Percentiles rank a stretch among this genome's conserved stretches.
These are phyloP conservation scores for Meandrusa payeni DNA, from an alignment of 2,888 invertebrate species.

Conservation along the genomic window DNA sequence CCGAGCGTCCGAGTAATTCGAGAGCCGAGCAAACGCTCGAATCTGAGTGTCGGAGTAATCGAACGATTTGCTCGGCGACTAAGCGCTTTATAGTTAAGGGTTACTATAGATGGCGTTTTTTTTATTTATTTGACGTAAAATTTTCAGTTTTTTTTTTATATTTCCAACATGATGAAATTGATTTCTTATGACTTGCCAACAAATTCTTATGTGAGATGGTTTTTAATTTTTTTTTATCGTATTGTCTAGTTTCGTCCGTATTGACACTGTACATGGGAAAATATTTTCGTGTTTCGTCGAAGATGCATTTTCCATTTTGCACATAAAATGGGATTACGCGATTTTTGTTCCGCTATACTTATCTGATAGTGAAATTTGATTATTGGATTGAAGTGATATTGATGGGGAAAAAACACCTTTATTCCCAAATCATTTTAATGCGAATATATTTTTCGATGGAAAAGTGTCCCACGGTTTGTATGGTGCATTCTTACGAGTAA, in stretches of 20 bases:
- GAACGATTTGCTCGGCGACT: slow-evolving; percentile 9
- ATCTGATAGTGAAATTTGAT: slow-evolving; percentile 13
- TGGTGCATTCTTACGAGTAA: slow-evolving; percentile 47
- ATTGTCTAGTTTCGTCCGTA: slow-evolving; percentile 28
- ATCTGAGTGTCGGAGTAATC: neutral
- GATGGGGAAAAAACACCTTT: neutral
- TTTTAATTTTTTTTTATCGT: too few species aligned
- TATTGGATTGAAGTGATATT: slow-evolving; percentile 18
- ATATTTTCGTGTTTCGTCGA: slow-evolving; percentile 15
- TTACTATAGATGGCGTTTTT: slow-evolving; percentile 9
- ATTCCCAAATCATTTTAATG: neutral
- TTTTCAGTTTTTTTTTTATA: slow-evolving; percentile 32
- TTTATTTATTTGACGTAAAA: slow-evolving; percentile 17
- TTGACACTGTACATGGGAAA: slow-evolving; percentile 29
- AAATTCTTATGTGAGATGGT: slow-evolving; percentile 43
- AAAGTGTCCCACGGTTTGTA: slow-evolving; percentile 27
- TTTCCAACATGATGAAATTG: slow-evolving; percentile 32
- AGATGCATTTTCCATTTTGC: slow-evolving; percentile 19
- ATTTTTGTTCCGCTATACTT: slow-evolving; percentile 6
- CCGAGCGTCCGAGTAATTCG: slow-evolving; percentile 24
- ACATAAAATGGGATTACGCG: slow-evolving; percentile 15
- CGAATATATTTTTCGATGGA: slow-evolving; percentile 1
- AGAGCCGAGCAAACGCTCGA: neutral
- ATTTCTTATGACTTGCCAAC: slow-evolving; percentile 53
- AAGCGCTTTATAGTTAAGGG: slow-evolving; percentile 3